Evolutionary conservation across 2,113 vertebrate genomes (phyloP).

Genomic region (Cebidichthys violaceus): DNA sequence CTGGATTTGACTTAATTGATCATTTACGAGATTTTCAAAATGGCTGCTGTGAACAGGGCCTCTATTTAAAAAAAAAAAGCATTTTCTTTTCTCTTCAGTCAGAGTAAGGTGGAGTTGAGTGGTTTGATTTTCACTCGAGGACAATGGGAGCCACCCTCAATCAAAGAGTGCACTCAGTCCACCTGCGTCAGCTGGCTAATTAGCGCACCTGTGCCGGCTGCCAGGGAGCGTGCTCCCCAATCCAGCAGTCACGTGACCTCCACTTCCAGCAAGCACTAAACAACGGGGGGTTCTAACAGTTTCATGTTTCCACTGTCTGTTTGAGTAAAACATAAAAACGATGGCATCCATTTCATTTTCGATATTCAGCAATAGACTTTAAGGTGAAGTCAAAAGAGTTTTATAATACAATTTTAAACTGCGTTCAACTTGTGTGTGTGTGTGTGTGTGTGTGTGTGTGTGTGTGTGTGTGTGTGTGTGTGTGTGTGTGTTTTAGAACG

Average conservation of each 20-base stretch:
- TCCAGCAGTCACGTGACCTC: background rate
- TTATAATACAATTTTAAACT: conserved; percentile 23
- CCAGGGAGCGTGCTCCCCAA: background rate
- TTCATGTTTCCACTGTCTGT: background rate
- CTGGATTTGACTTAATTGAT: no score
- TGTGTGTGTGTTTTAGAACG: background rate
- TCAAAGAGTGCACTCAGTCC: background rate
- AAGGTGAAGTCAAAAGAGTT: conserved; percentile 1
- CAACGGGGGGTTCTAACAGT: background rate
- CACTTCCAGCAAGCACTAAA: background rate
- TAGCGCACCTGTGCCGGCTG: background rate
- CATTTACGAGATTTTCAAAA: no score
- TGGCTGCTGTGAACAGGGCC: no score
- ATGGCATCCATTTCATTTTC: background rate
- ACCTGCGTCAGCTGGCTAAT: background rate
- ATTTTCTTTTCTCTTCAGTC: background rate
- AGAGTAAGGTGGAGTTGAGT: background rate
- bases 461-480: background rate
- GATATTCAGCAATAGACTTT: conserved; percentile 4
- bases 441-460: background rate
- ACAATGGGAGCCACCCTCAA: background rate
- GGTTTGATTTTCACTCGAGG: background rate
- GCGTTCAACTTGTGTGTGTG: background rate
- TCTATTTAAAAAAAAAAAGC: background rate
- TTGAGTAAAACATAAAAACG: background rate